Percentiles rank a stretch among this genome's conserved stretches.
Evolutionary conservation across 2,888 invertebrate species (phyloP).

Genomic region (Xestia sexstrigata): DNA sequence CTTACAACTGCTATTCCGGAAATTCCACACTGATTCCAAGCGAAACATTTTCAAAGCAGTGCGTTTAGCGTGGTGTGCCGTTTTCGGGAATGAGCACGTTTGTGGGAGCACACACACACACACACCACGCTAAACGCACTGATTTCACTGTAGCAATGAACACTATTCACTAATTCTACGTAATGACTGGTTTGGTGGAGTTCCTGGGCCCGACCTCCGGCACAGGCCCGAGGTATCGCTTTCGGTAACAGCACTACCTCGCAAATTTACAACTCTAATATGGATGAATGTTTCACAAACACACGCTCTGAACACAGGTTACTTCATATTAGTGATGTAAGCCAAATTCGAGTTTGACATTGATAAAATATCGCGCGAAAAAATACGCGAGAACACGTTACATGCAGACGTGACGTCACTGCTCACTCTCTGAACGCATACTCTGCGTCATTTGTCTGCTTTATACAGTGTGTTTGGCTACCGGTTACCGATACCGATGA

Average conservation of each 20-base stretch:
- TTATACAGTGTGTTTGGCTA: too few species aligned
- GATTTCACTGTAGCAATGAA: not conserved
- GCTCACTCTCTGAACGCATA: conserved; percentile 4
- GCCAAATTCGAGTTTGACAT: not conserved
- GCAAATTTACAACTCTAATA: not conserved
- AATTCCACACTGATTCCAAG: not conserved
- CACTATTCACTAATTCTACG: not conserved
- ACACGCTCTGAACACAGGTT: not conserved
- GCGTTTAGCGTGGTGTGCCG: not conserved
- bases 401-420: not conserved
- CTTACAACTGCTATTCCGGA: not conserved
- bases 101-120: not conserved
- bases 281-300: not conserved
- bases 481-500: too few species aligned
- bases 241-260: too few species aligned
- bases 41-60: not conserved
- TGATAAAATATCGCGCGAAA: conserved; percentile 5
- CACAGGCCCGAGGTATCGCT: too few species aligned
- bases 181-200: not conserved
- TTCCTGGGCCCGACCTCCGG: not conserved
- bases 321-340: not conserved
- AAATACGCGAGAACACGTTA: not conserved
- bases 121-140: too few species aligned
- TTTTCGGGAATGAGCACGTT: not conserved
- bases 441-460: conserved; percentile 1